phyloP scores from a whole-genome alignment of 2,797 vertebrate genomes.

The Falco naumanni region DNA sequence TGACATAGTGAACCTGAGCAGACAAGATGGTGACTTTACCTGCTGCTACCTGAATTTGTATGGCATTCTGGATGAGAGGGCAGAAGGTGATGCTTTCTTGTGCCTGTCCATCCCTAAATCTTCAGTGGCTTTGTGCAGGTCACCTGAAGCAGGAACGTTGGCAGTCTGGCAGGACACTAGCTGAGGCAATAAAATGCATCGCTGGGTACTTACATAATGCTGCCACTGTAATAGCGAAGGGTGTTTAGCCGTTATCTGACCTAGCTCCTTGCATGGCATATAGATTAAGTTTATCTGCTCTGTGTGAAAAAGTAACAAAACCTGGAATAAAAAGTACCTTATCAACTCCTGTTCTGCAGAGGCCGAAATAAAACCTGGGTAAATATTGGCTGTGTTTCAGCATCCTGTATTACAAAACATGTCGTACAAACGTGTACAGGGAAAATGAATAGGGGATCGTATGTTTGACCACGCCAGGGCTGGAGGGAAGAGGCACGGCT shows the following conservation, averaged over 20 bases:
- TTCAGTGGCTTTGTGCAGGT: neutral
- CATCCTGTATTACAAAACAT: constrained; percentile 2
- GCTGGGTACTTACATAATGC: constrained; percentile 15
- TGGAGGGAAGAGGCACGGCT: neutral
- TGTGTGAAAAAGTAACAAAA: constrained; percentile 50
- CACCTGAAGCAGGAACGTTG: constrained; percentile 1
- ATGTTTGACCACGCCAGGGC: neutral
- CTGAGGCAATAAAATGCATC: constrained; percentile 8
- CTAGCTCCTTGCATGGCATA: constrained; percentile 12
- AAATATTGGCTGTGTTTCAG: constrained; percentile 36
- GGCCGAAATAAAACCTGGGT: constrained; percentile 21
- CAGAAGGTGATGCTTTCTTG: neutral
- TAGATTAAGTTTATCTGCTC: constrained; percentile 44
- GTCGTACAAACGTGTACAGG: neutral
- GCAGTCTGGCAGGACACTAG: neutral
- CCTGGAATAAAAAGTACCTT: constrained; percentile 45
- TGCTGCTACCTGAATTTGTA: neutral
- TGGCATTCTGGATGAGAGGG: neutral
- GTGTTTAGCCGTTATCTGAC: constrained; percentile 42
- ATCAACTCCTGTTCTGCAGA: constrained; percentile 33
- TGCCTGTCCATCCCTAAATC: neutral
- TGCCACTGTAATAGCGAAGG: neutral
- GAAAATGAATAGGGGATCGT: neutral
- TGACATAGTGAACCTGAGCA: neutral
- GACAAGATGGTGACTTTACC: neutral